Evolutionary conservation across 2,113 vertebrate species (phyloP).

Genomic region (Rostratula benghalensis): DNA sequence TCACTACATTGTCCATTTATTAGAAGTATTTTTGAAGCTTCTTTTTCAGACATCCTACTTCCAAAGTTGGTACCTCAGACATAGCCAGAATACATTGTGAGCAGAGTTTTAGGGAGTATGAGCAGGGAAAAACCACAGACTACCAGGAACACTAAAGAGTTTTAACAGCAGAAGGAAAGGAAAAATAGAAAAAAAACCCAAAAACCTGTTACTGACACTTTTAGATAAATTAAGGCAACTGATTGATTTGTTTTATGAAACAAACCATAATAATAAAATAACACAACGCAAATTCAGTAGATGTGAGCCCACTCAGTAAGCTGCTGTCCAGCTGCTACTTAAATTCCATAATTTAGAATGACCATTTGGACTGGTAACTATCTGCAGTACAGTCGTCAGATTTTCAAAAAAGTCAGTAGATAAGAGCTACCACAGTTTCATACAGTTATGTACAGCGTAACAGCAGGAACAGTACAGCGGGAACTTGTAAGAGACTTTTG

Average conservation of each 20-base stretch:
- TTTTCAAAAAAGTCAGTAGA: not conserved
- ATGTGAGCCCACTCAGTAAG: not conserved
- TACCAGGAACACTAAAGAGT: not conserved
- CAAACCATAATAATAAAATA: not conserved
- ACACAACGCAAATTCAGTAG: not conserved
- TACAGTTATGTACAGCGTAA: not conserved
- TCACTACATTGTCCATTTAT: not conserved
- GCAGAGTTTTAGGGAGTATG: not conserved
- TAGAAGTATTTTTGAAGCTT: not conserved
- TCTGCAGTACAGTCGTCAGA: not conserved
- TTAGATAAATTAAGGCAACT: not conserved
- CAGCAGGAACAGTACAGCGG: not conserved
- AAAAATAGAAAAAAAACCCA: not conserved
- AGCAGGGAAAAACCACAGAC: not conserved
- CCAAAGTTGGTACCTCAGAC: not conserved
- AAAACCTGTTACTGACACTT: fast-evolving
- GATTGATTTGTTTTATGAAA: not conserved
- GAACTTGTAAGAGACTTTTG: not conserved
- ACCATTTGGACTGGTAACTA: not conserved
- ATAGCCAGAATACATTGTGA: not conserved
- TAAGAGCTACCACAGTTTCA: not conserved
- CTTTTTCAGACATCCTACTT: not conserved
- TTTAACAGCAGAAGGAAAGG: not conserved
- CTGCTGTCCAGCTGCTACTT: not conserved
- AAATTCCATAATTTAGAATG: not conserved